phyloP scores from a whole-genome alignment of 2,797 vertebrate species.

The Heliangelus exortis region DNA sequence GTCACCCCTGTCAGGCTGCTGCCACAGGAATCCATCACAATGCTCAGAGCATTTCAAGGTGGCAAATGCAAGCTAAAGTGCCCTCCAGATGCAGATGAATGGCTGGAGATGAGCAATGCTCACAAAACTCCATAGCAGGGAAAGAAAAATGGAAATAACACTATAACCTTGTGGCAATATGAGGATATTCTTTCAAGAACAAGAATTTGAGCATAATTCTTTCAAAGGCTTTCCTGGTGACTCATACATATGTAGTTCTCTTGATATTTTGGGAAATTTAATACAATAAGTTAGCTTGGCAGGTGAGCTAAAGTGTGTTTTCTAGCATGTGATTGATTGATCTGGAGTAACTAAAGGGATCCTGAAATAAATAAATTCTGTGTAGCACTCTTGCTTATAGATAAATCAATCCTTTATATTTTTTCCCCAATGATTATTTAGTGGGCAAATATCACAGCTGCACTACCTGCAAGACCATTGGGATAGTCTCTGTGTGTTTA shows the following conservation, averaged over 20 bases:
- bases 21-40: background rate
- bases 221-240: background rate
- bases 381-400: background rate
- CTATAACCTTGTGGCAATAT: background rate
- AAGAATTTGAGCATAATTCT: background rate
- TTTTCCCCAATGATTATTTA: background rate
- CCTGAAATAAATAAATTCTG: background rate
- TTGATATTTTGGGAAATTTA: background rate
- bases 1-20: background rate
- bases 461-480: background rate
- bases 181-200: background rate
- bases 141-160: background rate
- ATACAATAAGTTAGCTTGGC: background rate
- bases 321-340: background rate
- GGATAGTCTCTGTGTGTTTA: background rate
- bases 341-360: background rate
- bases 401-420: background rate
- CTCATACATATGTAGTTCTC: background rate
- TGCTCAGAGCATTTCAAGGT: background rate
- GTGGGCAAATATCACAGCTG: background rate
- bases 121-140: background rate
- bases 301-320: background rate
- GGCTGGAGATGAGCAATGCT: background rate
- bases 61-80: background rate
- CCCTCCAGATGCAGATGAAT: background rate